These are phyloP conservation scores for Pristionchus arcanus DNA, from an alignment of 2,888 invertebrate genomes.

Conservation along the genomic window DNA sequence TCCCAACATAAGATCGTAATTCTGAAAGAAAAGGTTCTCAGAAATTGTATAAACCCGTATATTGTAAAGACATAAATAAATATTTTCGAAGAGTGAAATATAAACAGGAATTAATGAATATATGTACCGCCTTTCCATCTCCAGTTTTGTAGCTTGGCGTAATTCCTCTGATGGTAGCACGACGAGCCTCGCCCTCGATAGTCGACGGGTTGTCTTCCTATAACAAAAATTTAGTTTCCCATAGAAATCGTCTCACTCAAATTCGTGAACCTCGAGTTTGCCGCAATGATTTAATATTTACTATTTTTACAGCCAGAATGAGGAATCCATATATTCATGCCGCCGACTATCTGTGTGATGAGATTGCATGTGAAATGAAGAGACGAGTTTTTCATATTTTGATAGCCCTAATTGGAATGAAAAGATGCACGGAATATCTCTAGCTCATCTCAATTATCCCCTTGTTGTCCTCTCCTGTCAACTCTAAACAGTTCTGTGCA, in stretches of 20 bases:
- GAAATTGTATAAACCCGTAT: not conserved
- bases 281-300: too few relatives aligned
- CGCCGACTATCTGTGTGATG: too few relatives aligned
- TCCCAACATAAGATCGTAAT: constrained; percentile 64
- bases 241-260: too few relatives aligned
- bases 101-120: not conserved
- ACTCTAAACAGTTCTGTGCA: not conserved
- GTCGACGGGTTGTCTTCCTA: constrained; percentile 70
- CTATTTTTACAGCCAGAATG: too few relatives aligned
- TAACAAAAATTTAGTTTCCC: constrained; percentile 16
- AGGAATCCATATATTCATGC: too few relatives aligned
- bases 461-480: not conserved
- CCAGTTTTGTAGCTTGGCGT: constrained; percentile 76
- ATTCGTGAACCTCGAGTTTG: too few relatives aligned
- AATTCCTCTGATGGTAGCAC: constrained; percentile 69
- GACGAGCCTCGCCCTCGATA: constrained; percentile 63
- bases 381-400: too few relatives aligned
- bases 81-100: too few relatives aligned
- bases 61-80: too few relatives aligned
- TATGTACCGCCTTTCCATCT: constrained; percentile 70
- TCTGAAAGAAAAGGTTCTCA: constrained; percentile 40
- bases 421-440: not conserved
- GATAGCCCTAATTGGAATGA: too few relatives aligned
- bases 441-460: not conserved
- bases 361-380: too few relatives aligned